phyloP scores from a whole-genome alignment of 1,140 invertebrate genomes.

The Trachymyrmex cornetzi region DNA sequence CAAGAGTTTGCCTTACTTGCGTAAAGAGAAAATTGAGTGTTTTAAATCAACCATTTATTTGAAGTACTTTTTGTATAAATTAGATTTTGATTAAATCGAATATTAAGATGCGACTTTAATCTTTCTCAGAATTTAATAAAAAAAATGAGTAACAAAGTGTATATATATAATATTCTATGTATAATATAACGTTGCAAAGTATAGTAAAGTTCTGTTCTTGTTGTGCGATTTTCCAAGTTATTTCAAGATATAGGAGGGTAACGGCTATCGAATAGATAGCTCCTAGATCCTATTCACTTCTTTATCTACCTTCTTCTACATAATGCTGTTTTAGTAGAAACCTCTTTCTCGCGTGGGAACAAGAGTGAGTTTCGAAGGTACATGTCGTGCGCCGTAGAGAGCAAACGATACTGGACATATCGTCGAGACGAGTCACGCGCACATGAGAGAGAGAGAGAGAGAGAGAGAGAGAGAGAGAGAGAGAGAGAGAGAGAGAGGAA shows the following conservation, averaged over 20 bases:
- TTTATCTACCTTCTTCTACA: neutral
- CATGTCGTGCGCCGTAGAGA: slow-evolving; percentile 20
- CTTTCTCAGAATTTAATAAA: neutral
- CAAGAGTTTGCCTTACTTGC: neutral
- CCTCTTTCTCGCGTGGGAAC: slow-evolving; percentile 33
- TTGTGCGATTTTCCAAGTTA: slow-evolving; percentile 17
- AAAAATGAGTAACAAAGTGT: neutral
- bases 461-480: slow-evolving; percentile 27
- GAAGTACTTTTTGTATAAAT: neutral
- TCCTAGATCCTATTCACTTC: neutral
- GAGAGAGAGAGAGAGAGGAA: slow-evolving; percentile 2
- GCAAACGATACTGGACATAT: slow-evolving; percentile 37
- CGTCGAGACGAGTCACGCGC: slow-evolving; percentile 41
- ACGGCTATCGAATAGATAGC: neutral
- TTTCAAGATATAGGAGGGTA: slow-evolving; percentile 7
- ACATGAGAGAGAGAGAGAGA: neutral
- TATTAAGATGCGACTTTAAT: neutral
- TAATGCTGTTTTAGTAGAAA: slow-evolving; percentile 35
- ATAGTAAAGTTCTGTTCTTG: neutral
- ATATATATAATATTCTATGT: neutral
- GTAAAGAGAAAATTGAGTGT: neutral
- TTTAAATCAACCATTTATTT: neutral
- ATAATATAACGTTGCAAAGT: neutral
- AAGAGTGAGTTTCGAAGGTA: slow-evolving; percentile 31
- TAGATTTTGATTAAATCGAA: neutral